phyloP scores from a whole-genome alignment of 1,140 invertebrate species.

The Drosophila asahinai region DNA sequence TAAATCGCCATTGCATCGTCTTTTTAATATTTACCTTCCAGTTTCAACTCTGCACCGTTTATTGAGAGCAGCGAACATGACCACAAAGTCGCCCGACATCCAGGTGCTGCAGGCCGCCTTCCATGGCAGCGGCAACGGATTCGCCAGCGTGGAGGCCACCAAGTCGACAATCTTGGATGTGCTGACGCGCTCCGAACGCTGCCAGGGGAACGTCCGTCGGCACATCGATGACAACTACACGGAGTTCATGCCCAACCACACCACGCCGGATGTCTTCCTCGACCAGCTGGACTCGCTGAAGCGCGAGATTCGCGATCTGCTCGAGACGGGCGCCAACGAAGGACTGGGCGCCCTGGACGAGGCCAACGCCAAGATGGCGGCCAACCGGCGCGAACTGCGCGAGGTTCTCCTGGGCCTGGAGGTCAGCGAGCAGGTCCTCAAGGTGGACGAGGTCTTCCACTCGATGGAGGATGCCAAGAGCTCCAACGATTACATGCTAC shows the following conservation, averaged over 20 bases:
- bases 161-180: conserved; percentile 69
- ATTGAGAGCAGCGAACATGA: background rate
- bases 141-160: conserved; percentile 54
- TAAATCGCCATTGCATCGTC: no score
- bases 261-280: conserved; percentile 65
- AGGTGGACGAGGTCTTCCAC: conserved; percentile 78
- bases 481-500: conserved; percentile 67
- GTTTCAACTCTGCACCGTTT: background rate
- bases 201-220: conserved; percentile 66
- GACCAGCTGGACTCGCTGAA: conserved; percentile 63
- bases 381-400: conserved; percentile 53
- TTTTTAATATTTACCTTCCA: background rate
- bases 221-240: conserved; percentile 79
- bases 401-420: conserved; percentile 68
- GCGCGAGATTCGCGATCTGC: conserved; percentile 65
- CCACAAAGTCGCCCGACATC: background rate
- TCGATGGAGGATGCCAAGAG: conserved; percentile 73
- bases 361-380: conserved; percentile 61
- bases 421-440: conserved; percentile 68
- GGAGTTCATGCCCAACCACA: conserved; percentile 79
- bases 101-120: conserved; percentile 41
- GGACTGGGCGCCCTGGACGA: conserved; percentile 48
- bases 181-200: conserved; percentile 67
- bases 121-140: conserved; percentile 10
- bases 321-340: conserved; percentile 59